Conservation (phyloP, 2,113 vertebrate species). For the Eidolon helvum region DNA sequence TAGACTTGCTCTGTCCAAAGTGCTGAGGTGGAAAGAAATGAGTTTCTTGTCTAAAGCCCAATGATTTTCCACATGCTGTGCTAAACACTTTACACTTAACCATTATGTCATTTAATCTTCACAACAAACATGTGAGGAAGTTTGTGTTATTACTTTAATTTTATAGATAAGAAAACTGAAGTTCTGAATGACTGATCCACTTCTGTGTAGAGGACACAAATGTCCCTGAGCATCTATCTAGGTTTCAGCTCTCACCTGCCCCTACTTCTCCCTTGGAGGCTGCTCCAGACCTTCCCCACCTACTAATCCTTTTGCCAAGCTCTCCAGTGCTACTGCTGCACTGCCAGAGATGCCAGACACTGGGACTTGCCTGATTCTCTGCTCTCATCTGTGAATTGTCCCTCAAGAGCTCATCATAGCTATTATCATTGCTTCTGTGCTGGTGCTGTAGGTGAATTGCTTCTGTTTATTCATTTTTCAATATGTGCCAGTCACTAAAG, state of each 20-base stretch:
- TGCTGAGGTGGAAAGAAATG: background rate
- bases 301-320: background rate
- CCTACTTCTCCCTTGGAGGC: background rate
- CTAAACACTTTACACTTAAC: background rate
- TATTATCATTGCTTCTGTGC: background rate
- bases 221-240: background rate
- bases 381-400: background rate
- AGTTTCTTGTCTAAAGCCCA: background rate
- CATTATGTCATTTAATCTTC: background rate
- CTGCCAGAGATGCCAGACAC: background rate
- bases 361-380: background rate
- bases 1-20: background rate
- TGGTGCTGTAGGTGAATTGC: fast-evolving
- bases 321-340: background rate
- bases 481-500: background rate
- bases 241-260: background rate
- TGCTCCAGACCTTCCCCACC: background rate
- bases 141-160: background rate
- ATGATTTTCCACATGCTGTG: background rate
- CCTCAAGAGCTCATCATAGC: background rate
- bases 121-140: background rate
- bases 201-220: background rate
- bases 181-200: background rate
- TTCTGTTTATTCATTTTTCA: background rate
- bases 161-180: background rate